Conservation (phyloP, 1,140 invertebrate species). For the Lasioglossum baleicum region DNA sequence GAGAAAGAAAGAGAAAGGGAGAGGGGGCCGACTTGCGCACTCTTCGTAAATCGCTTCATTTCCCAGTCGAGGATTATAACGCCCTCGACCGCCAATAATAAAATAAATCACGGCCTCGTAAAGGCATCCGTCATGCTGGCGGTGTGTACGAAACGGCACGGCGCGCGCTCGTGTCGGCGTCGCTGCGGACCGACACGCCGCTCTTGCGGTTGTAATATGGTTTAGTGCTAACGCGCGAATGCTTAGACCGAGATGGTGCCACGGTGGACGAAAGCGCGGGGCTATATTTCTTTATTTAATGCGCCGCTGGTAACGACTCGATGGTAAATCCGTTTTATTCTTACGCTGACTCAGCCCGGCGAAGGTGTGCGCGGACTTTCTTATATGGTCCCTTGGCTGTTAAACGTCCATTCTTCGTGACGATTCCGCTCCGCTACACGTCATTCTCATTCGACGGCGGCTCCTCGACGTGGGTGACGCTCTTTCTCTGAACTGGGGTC, state of each 20-base stretch:
- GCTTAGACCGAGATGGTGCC: conserved; percentile 60
- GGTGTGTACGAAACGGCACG: conserved; percentile 29
- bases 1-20: neutral
- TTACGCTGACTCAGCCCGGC: conserved; percentile 71
- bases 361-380: conserved; percentile 42
- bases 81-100: conserved; percentile 66
- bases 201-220: conserved; percentile 71
- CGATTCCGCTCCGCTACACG: conserved; percentile 28
- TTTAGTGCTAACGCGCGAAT: conserved; percentile 72
- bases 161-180: conserved; percentile 27
- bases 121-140: conserved; percentile 71
- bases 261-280: conserved; percentile 61
- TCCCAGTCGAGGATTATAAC: conserved; percentile 65
- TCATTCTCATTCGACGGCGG: conserved; percentile 22
- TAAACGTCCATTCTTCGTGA: conserved; percentile 9
- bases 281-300: conserved; percentile 77
- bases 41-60: conserved; percentile 73
- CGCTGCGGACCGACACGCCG: conserved; percentile 17
- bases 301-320: conserved; percentile 66
- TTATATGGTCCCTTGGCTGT: conserved; percentile 32
- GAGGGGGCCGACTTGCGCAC: neutral
- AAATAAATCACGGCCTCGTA: conserved; percentile 76
- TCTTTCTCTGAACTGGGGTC: neutral
- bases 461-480: neutral
- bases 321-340: conserved; percentile 73